Base-by-base conservation (phyloP, 2,113 vertebrate species). In the Otus sunia region DNA sequence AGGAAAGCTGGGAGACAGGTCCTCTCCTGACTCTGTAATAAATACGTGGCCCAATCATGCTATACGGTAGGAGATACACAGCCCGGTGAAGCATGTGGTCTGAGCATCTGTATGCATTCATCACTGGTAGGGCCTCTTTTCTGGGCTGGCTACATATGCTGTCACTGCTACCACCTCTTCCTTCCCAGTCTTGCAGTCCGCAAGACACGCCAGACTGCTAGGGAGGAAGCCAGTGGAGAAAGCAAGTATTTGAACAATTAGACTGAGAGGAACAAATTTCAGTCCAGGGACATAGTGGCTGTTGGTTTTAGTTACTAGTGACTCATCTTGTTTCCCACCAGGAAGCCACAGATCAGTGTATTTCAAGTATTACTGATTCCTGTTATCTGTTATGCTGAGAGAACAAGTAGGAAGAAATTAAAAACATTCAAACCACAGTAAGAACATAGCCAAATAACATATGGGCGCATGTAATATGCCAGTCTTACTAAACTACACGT, bases 331-430 rank as follows among this genome's bases (percentile, higher is more conserved):
- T 78, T 89, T 93, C 86, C 83, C 83, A 90, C 69, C 83, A 94
- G 86, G 94, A 91, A 94, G 73, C 72, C 80, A 89, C 79, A 81
- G 91, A 86, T 78, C 73, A 53, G 73, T 56, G 62, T 92, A 92
- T 91, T 92, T 88, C 91, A 91, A 94, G 69, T 91, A 75, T 87
- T 86, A 72, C 92, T 68, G 73, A 96, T 92, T 95, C 91, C 77
- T 84, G 56, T 75, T 88, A 89, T 89, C 91, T 94, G 72, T 72
- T 68, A 85, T 0, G 0, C 88, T 87, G 62, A 74, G 39, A 89
- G 88, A 90, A 96, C 68, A 72, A 52, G 86, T 39, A 89, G 72
- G 66, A 81, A 87, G 66, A 84, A 85, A 91, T 91, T 64, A 81
- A 96, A 92, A 92, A 50, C 83, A 84, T 56, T 63, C 64, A 72